Conservation (phyloP, 1,140 invertebrate genomes). For the Tetranychus cinnabarinus region DNA sequence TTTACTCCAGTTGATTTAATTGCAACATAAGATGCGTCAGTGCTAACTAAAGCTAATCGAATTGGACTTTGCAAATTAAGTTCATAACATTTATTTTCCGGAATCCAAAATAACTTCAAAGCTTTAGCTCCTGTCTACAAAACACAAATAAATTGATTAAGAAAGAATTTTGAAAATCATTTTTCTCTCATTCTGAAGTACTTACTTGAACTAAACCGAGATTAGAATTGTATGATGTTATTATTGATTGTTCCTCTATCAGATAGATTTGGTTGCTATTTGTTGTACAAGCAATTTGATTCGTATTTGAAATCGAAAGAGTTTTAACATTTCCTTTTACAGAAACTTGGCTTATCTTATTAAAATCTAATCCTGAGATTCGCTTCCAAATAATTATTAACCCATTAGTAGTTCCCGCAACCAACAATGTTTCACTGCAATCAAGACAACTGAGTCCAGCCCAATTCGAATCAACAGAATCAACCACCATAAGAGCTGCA, state of each 20-base stretch:
- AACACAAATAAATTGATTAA: neutral
- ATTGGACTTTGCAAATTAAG: neutral
- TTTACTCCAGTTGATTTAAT: neutral
- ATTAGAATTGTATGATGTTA: conserved; percentile 41
- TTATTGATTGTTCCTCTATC: conserved; percentile 55
- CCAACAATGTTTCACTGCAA: conserved; percentile 29
- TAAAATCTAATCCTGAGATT: conserved; percentile 19
- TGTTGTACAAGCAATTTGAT: conserved; percentile 47
- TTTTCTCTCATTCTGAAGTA: conserved; percentile 13
- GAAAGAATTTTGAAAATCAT: neutral
- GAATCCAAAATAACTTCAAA: neutral
- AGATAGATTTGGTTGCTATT: conserved; percentile 62
- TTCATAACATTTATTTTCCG: neutral
- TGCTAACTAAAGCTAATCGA: neutral
- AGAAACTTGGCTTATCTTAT: conserved; percentile 7
- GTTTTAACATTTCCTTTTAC: conserved; percentile 13
- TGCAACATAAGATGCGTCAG: neutral
- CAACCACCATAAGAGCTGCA: conserved; percentile 29
- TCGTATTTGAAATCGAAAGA: conserved; percentile 21
- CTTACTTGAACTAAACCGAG: conserved; percentile 30
- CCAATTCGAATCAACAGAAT: conserved; percentile 4
- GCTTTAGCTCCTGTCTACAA: conserved; percentile 1
- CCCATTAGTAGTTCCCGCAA: conserved; percentile 71
- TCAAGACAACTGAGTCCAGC: conserved; percentile 13
- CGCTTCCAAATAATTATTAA: conserved; percentile 68